Evolutionary conservation across 2,888 invertebrate species (phyloP), one percentile per base, ranked within the genome.

Genomic region (Drosophila formosana): DNA sequence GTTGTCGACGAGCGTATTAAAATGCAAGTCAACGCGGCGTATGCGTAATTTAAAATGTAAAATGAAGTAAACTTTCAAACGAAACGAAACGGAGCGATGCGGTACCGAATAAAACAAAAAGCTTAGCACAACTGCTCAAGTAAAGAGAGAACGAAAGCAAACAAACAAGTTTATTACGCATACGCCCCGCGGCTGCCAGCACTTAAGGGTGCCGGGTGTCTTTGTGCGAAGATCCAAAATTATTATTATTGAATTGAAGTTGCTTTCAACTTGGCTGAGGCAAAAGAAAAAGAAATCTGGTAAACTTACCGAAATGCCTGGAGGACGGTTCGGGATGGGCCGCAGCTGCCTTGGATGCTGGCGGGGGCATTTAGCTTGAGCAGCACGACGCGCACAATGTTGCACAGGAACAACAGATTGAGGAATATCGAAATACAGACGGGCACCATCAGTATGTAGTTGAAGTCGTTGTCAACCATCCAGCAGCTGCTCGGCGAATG

Each of bases 331-430:
- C 95, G 94, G 39, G 95, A 96, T 11, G 95, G 95, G 60, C 94
- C 94, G 88, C 94, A 93, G 77, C 92, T 94, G 78, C 93, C 94
- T 75, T 94, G 95, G 1, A 96, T 95, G 56, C 95, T 95, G 51
- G 92, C 92, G n/a, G 92, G 93, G 41, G 96, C 96, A 79, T 96
- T 95, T 80, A 98, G 93, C 92, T 98, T 98, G 57, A 96, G 94
- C 85, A 97, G 94, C 69, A 98, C 94, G 60, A 98, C 97, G 76
- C 97, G 94, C 67, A 98, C 96, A 88, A 98, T 98, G 93, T 98
- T 98, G 93, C 96, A 96, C 73, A 98, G 94, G 92, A 98, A 98
- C 78, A 95, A 93, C 49, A 97, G 93, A 93, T 98, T 98, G 75
- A 97, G 94, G 82, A 96, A 93, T 92, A 97, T 95, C 39, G 97